Conservation (phyloP, 2,113 vertebrate species). For the Arenaria interpres region DNA sequence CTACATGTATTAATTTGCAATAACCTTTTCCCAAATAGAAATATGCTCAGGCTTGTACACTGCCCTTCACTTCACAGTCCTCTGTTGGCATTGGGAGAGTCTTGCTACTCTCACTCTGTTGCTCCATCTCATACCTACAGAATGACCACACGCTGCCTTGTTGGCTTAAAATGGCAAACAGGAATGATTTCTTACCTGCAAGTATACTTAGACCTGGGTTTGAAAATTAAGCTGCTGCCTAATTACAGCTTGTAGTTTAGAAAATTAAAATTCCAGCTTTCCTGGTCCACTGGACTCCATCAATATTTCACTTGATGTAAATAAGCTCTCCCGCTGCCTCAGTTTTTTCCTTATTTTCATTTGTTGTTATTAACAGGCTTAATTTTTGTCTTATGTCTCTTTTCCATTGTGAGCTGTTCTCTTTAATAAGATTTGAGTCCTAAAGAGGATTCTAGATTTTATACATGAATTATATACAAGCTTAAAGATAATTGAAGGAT, state of each 20-base stretch:
- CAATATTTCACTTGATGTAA: background rate
- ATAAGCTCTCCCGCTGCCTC: background rate
- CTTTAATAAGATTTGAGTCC: conserved; percentile 34
- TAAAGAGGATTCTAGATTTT: conserved; percentile 24
- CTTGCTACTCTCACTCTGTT: background rate
- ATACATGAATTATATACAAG: background rate
- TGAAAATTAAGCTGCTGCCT: background rate
- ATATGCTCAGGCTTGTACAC: background rate
- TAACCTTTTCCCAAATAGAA: background rate
- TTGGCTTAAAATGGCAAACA: background rate
- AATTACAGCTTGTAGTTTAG: background rate
- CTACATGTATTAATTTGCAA: background rate
- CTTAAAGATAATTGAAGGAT: conserved; percentile 11
- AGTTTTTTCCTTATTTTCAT: background rate
- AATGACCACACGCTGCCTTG: background rate
- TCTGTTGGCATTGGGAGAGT: background rate
- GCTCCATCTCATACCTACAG: background rate
- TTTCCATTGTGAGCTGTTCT: background rate
- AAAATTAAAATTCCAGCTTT: background rate
- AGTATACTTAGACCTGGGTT: background rate
- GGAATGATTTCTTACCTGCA: background rate
- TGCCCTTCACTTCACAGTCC: background rate
- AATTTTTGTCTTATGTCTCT: conserved; percentile 7
- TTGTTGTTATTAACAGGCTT: conserved; percentile 4
- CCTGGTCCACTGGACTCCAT: background rate